These are phyloP conservation scores for Nomada fucata DNA, from an alignment of 2,888 invertebrate genomes.

Conservation along the genomic window DNA sequence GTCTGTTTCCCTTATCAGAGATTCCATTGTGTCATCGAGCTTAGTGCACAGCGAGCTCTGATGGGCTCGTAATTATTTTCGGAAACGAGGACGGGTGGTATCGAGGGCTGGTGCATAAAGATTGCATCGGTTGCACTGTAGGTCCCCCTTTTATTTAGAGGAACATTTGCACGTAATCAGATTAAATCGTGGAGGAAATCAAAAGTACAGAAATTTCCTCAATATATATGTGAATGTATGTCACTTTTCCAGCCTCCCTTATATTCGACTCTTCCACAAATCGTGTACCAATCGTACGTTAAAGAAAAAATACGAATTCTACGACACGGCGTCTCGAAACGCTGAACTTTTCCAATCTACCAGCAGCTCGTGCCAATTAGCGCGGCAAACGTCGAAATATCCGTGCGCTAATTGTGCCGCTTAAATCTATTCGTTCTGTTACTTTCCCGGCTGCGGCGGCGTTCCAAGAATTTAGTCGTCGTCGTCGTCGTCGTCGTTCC, in stretches of 20 bases:
- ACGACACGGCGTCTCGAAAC: not conserved
- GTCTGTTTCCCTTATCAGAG: not conserved
- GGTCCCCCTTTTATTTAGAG: too few species aligned
- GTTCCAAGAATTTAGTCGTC: slow-evolving; percentile 54
- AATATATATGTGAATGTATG: too few species aligned
- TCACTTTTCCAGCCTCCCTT: too few species aligned
- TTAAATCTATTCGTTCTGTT: slow-evolving; percentile 36
- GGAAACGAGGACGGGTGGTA: too few species aligned
- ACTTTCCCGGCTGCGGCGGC: slow-evolving; percentile 11
- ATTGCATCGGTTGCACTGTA: too few species aligned
- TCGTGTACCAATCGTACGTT: not conserved
- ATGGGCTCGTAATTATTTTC: too few species aligned
- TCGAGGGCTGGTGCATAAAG: too few species aligned
- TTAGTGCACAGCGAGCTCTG: not conserved
- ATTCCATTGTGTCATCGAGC: not conserved
- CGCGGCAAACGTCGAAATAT: slow-evolving; percentile 27
- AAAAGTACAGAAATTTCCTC: too few species aligned
- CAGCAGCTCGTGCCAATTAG: slow-evolving; percentile 41
- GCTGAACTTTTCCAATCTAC: slow-evolving; percentile 2
- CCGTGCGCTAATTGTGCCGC: slow-evolving; percentile 23
- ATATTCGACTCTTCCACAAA: not conserved
- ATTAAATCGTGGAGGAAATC: too few species aligned
- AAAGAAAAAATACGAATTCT: not conserved
- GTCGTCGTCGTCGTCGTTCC: slow-evolving; percentile 18
- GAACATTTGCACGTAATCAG: too few species aligned